Percentiles rank a stretch among this genome's conserved stretches.
These are phyloP conservation scores for Vulpes vulpes DNA, from an alignment of 2,113 vertebrate species.

Conservation along the genomic window DNA sequence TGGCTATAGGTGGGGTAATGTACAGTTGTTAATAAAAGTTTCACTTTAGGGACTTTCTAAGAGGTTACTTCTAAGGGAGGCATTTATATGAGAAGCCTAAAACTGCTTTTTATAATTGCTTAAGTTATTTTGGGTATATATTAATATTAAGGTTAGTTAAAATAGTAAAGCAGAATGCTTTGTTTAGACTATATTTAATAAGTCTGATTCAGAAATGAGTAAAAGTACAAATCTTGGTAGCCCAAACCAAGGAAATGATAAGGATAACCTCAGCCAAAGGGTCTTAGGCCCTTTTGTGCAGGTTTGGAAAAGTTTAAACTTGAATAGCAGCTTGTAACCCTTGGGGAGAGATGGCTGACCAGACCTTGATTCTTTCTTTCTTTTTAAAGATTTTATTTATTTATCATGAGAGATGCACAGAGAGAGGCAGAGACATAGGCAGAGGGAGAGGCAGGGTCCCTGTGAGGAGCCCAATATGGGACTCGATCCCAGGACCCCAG, in stretches of 20 bases:
- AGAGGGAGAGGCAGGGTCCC: too few species aligned
- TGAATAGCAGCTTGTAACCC: not conserved
- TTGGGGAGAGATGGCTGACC: not conserved
- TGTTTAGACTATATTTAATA: not conserved
- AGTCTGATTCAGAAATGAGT: constrained; percentile 34
- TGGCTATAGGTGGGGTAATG: not conserved
- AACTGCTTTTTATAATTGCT: not conserved
- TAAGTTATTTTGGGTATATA: not conserved
- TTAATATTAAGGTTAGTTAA: not conserved
- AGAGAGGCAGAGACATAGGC: too few species aligned
- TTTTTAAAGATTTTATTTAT: not conserved
- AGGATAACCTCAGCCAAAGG: not conserved
- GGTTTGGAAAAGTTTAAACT: not conserved
- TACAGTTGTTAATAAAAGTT: not conserved
- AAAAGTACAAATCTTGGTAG: not conserved
- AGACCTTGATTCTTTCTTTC: not conserved
- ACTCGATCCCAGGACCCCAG: too few species aligned
- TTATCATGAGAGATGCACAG: too few species aligned
- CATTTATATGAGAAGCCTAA: constrained; percentile 12
- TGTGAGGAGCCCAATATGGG: too few species aligned
- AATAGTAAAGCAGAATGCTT: not conserved
- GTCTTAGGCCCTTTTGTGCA: not conserved
- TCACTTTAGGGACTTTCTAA: constrained; percentile 12
- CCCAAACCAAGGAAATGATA: not conserved
- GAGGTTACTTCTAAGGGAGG: not conserved